Base-by-base conservation (phyloP, 2,888 invertebrate genomes). In the Orthosia gracilis region DNA sequence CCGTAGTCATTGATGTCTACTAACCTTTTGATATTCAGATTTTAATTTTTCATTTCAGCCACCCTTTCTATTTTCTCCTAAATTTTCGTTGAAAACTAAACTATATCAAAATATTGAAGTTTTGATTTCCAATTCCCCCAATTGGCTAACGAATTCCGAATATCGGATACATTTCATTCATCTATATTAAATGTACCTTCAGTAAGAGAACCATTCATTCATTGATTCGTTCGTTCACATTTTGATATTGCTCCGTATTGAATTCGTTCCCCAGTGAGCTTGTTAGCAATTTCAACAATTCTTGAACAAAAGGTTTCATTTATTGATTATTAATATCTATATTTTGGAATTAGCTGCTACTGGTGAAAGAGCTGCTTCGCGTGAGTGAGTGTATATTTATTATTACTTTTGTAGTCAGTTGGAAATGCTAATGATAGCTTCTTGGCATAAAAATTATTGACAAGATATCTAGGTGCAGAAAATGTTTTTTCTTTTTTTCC, bases 241-340 rank as follows among this genome's bases (percentile, higher is more conserved):
- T 82, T 76, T 77, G 69, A 75, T 67, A 49, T 26, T 21, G 40
- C 69, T 63, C 68, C 62, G 57, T 76, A 87, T 87, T 84, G 81
- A 83, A 85, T 86, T 85, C 65, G 78, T 77, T 86, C 89, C 82
- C 85, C 40, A 18, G 86, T 83, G 90, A 88, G 87, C 88, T 91
- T 91, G 92, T 92, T 92, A 91, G 82, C 72, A 26, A 83, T 84
- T 83, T 58, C 52, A 45, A 58, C 52, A 15, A 63, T 54, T 52
- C 49, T 5, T 3, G 61, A 70, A 76, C 83, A 69, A 49, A 69
- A 75, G 76, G 77, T 69, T 80, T 73, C 64, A 79, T 84, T 76
- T 81, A 81, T 84, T 85, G 78, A 79, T 83, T 85, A 31, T 26
- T 49, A 54, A 21, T 15, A 26, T 45, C 7, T 26, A 45, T 63